These are phyloP conservation scores for Leucosticte australis DNA, from an alignment of 2,113 vertebrate genomes.

Conservation along the genomic window DNA sequence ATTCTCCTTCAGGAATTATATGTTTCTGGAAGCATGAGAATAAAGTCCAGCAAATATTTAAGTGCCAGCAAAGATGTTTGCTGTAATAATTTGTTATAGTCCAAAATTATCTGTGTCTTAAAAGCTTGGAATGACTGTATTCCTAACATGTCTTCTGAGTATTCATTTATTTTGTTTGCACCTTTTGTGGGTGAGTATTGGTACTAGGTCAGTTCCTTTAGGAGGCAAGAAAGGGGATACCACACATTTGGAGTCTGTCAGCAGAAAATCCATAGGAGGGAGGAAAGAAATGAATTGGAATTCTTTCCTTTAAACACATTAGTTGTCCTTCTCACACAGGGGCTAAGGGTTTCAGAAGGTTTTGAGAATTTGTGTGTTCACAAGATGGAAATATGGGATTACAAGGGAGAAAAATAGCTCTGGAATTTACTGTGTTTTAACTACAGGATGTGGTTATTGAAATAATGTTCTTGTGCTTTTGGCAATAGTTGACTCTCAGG, in stretches of 20 bases:
- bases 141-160: not conserved
- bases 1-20: not conserved
- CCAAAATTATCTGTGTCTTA: not conserved
- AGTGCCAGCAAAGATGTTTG: not conserved
- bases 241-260: not conserved
- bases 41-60: not conserved
- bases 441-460: constrained; percentile 30
- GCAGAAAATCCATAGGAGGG: not conserved
- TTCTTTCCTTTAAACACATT: not conserved
- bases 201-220: not conserved
- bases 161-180: not conserved
- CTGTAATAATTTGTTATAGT: not conserved
- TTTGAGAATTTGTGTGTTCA: not conserved
- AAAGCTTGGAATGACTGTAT: not conserved
- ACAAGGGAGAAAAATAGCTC: not conserved
- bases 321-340: not conserved
- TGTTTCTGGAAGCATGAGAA: not conserved
- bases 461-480: not conserved
- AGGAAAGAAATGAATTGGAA: not conserved
- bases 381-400: not conserved
- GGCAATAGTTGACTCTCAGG: not conserved
- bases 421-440: constrained; percentile 34
- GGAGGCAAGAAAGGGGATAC: not conserved
- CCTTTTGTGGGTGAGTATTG: not conserved
- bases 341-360: not conserved